A percentile compares a stretch with the other conserved stretches of the same genome.
Conservation (phyloP, 2,113 vertebrate genomes). For the Thinocorus orbignyianus region DNA sequence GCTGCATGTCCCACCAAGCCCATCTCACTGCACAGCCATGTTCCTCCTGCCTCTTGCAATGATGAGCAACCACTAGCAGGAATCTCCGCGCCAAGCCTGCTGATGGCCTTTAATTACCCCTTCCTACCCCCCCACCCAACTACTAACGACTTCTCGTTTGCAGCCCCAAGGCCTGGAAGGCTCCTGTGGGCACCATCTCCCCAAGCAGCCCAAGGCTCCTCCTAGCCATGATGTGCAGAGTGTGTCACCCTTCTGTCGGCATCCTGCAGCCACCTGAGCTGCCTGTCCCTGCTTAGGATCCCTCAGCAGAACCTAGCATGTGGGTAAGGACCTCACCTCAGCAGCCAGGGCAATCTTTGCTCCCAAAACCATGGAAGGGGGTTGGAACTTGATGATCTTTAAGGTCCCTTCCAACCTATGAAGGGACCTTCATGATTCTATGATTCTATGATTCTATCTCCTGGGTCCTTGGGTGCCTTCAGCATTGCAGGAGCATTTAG, state of each 20-base stretch:
- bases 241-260: not conserved
- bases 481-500: not conserved
- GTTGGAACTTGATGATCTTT: not conserved
- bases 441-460: not conserved
- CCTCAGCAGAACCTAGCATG: not conserved
- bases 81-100: not conserved
- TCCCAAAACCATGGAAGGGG: not conserved
- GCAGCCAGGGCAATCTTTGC: not conserved
- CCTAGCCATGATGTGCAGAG: not conserved
- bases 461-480: too few relatives aligned
- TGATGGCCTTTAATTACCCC: not conserved
- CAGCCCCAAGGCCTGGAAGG: not conserved
- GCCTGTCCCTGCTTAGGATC: rapidly evolving
- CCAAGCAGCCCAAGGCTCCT: not conserved
- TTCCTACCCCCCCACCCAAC: not conserved
- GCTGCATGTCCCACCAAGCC: not conserved
- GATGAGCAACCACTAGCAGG: too few relatives aligned
- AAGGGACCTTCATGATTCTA: too few relatives aligned
- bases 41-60: rapidly evolving
- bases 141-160: not conserved
- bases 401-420: not conserved
- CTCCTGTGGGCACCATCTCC: not conserved
- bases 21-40: rapidly evolving
- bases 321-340: not conserved
- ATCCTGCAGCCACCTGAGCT: rapidly evolving